Base-by-base conservation (phyloP, 2,888 invertebrate genomes). In the Acleris sparsana region DNA sequence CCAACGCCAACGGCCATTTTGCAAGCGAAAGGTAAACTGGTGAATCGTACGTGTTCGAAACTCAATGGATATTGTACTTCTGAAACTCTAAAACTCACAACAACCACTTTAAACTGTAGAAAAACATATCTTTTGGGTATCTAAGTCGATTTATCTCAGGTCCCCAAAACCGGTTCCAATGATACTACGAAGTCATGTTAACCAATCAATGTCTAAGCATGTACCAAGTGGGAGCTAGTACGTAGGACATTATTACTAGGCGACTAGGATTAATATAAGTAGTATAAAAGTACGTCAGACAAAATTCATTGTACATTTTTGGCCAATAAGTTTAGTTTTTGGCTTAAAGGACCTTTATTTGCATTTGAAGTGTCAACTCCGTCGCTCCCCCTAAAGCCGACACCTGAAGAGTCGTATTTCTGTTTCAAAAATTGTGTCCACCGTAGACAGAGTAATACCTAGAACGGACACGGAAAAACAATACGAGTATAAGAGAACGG, bases 331-430 rank as follows among this genome's bases (percentile, higher is more conserved):
- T 39, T 39, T 39, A 13, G 39, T 39, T 39, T 33, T 4, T 39
- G 13, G 4, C 39, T 13, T 13, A 39, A 39, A 53, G 25, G 29
- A n/a, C 25, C 53, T 29, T 9, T 79, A 80, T 83, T 84, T 81
- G 80, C 76, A 77, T 78, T 76, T 79, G 77, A 79, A 80, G 80
- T 74, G 78, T 83, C 79, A 80, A 80, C 80, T 79, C 80, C 79
- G 43, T 43, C 20, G n/a, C 78, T 82, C 79, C 75, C 67, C 71
- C 71, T 82, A 87, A n/a, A 89, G 85, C 86, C 77, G 89, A 87
- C 89, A 74, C 78, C 79, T 84, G 83, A 87, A 85, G 84, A 81
- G 85, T 75, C 81, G 77, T 77, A 87, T 84, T 87, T 85, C 85
- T 84, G 74, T 80, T 86, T 83, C 85, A 80, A 84, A 86, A 86